Evolutionary conservation across 2,113 vertebrate genomes (phyloP).

Genomic region (rat (Rattus norvegicus)): DNA sequence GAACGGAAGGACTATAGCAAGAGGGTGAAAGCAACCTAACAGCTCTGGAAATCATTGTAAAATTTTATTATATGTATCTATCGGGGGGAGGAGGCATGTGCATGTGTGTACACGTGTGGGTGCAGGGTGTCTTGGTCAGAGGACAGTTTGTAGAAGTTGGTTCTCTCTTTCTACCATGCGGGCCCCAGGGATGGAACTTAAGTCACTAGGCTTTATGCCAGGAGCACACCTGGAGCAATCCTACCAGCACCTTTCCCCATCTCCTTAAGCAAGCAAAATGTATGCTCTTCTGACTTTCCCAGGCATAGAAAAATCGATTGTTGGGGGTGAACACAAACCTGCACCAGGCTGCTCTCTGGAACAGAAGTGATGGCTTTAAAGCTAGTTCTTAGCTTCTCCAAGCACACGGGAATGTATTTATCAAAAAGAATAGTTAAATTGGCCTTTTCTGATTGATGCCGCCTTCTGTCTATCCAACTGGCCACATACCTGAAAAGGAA

Average conservation of each 20-base stretch:
- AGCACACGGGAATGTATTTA: constrained; percentile 81
- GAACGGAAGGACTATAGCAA: fast-evolving
- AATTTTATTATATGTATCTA: neutral
- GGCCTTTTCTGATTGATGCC: constrained; percentile 82
- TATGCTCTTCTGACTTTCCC: neutral
- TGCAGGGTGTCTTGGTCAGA: neutral
- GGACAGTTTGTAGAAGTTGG: too few relatives aligned
- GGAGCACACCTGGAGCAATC: neutral
- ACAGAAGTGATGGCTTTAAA: constrained; percentile 84
- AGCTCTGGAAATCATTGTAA: neutral
- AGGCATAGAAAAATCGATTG: fast-evolving
- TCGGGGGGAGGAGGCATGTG: too few relatives aligned
- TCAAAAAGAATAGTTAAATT: constrained; percentile 85
- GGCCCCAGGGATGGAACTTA: too few relatives aligned
- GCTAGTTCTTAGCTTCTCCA: constrained; percentile 82
- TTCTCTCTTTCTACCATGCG: neutral
- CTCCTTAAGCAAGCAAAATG: neutral
- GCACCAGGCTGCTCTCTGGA: constrained; percentile 89
- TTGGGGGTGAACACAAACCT: constrained; percentile 60
- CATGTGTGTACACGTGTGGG: neutral
- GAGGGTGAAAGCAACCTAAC: neutral
- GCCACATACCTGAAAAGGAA: constrained; percentile 81
- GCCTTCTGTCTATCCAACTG: constrained; percentile 85
- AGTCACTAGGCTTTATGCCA: neutral
- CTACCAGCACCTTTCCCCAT: neutral